Base-by-base conservation (phyloP, 2,797 vertebrate species). In the Mormyrops attenuatus region DNA sequence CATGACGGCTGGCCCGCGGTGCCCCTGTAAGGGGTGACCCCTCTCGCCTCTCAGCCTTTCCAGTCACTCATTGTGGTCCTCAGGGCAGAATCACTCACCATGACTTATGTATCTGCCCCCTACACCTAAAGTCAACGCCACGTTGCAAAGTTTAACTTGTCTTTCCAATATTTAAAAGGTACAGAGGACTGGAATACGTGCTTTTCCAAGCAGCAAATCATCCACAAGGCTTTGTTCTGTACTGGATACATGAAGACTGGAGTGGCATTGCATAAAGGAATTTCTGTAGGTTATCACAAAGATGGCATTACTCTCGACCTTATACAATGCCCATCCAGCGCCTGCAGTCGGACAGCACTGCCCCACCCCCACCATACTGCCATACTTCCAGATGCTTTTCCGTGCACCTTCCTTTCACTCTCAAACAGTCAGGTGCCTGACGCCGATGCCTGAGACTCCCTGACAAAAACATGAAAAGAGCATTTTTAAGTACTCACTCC, bases 11-110 rank as follows among this genome's bases (percentile, higher is more conserved):
- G 88, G 89, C 90, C 91, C 90, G 90, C 89, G 38, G 90, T 88
- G 91, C 90, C 92, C 90, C 90, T 88, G 50, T 85, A 88, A 94
- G 88, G 92, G 93, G 93, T 93, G 92, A 92, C 92, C 93, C 90
- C 87, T 60, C 90, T 92, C 91, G 86, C 5, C 88, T 90, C 82
- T 91, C 91, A 90, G 55, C 50, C 87, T 85, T 41, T 66, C 34
- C 13, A n/a, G 20, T 30, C 22, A 41, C 17, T 5, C 77, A 52
- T 60, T 0, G 7, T n/a, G 41, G 55, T 55, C 9, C 73, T 30
- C 17, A 13, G 52, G 53, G 89, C 34, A 85, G 90, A 90, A 89
- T 90, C 88, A 89, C 77, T 89, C 85, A 89, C 89, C 87, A 88
- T 88, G 89, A 92, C 91, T 90, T 90, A 13, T 73, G 34, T 38